These are phyloP conservation scores for Poeciliopsis turrubarensis DNA, from an alignment of 2,113 vertebrate genomes.

Conservation along the genomic window DNA sequence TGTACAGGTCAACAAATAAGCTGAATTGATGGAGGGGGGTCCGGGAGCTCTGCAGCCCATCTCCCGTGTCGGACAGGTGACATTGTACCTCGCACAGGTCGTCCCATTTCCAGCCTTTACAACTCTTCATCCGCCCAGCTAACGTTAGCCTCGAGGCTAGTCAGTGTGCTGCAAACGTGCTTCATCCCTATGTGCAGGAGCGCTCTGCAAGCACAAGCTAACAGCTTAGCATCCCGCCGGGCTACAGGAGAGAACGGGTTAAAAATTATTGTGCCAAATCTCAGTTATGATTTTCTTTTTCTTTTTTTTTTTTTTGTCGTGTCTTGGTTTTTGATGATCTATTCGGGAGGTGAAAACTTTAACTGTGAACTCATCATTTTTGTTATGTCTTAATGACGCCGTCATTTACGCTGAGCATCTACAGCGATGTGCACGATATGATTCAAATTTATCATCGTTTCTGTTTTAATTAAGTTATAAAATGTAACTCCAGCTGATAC, in stretches of 20 bases:
- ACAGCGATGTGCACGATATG: neutral
- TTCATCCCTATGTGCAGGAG: constrained; percentile 28
- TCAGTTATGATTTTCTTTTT: neutral
- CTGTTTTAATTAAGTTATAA: neutral
- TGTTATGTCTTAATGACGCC: neutral
- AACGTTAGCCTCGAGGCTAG: constrained; percentile 61
- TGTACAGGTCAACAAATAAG: constrained; percentile 53
- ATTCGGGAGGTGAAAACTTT: neutral
- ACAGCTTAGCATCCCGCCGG: constrained; percentile 27
- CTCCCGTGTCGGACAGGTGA: constrained; percentile 56
- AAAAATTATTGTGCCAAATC: neutral
- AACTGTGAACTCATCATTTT: neutral
- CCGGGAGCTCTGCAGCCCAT: constrained; percentile 17
- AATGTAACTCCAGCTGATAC: neutral
- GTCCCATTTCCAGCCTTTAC: constrained; percentile 44
- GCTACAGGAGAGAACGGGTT: constrained; percentile 16
- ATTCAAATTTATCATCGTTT: neutral
- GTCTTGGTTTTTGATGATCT: neutral
- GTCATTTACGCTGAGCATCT: neutral
- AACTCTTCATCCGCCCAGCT: constrained; percentile 49
- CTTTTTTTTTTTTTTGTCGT: neutral
- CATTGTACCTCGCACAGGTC: constrained; percentile 58
- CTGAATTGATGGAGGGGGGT: constrained; percentile 20
- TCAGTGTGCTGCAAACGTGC: constrained; percentile 65
- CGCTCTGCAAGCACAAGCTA: constrained; percentile 29